Conservation (phyloP, 2,113 vertebrate genomes). For the Pygoscelis antarcticus region DNA sequence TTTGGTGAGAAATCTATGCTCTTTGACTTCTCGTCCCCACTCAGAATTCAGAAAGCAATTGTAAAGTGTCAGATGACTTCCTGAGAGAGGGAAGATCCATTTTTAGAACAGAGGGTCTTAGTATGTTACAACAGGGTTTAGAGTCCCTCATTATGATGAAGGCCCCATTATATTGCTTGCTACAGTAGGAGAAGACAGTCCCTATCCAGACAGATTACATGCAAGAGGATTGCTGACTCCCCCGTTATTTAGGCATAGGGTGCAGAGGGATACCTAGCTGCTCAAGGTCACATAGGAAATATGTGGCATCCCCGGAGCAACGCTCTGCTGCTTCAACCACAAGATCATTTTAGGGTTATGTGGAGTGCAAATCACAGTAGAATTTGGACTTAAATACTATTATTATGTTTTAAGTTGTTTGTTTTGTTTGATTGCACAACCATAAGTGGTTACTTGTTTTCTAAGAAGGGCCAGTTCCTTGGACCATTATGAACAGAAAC, state of each 20-base stretch:
- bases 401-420: not conserved
- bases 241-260: rapidly evolving
- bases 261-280: not conserved
- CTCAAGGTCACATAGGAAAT: not conserved
- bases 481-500: not conserved
- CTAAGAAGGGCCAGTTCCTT: not conserved
- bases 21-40: not conserved
- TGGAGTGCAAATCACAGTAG: not conserved
- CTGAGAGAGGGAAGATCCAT: not conserved
- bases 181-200: not conserved
- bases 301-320: not conserved
- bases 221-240: rapidly evolving
- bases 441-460: not conserved
- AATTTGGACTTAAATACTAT: not conserved
- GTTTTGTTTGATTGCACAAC: not conserved
- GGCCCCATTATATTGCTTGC: not conserved
- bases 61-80: not conserved
- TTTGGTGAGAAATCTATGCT: not conserved
- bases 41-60: conserved; percentile 6
- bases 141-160: not conserved
- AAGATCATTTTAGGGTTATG: not conserved
- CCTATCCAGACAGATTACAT: not conserved
- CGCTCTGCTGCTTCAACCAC: not conserved
- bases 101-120: not conserved
- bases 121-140: not conserved